Percentiles rank a stretch among this genome's conserved stretches.
These are phyloP conservation scores for Zonitis immaculata DNA, from an alignment of 2,888 invertebrate genomes.

Conservation along the genomic window DNA sequence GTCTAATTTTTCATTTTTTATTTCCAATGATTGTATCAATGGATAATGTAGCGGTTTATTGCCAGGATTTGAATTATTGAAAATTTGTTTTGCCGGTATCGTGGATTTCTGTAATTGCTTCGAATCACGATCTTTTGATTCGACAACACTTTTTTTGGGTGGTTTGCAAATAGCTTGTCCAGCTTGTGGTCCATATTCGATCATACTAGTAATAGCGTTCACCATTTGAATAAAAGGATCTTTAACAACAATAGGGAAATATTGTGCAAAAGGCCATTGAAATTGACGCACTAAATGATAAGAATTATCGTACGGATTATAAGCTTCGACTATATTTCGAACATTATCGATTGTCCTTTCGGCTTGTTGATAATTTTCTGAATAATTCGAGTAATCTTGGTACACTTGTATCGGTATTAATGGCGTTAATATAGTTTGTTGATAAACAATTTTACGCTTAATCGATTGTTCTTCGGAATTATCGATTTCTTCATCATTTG, in stretches of 20 bases:
- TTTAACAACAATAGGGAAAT: constrained; percentile 56
- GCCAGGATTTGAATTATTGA: constrained; percentile 1
- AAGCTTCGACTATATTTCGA: not conserved
- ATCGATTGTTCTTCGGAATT: constrained; percentile 39
- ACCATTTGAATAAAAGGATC: constrained; percentile 55
- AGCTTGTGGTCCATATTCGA: constrained; percentile 57
- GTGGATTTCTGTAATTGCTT: constrained; percentile 2
- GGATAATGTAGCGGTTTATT: not conserved
- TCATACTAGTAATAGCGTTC: constrained; percentile 53
- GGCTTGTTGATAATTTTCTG: constrained; percentile 7
- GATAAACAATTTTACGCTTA: constrained; percentile 44
- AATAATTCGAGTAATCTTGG: not conserved
- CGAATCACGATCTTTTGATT: constrained; percentile 4
- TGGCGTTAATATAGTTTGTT: constrained; percentile 39
- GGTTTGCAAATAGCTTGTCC: constrained; percentile 44
- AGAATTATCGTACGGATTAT: not conserved
- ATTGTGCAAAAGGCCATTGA: constrained; percentile 53
- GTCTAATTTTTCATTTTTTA: constrained; percentile 2
- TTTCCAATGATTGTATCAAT: constrained; percentile 4
- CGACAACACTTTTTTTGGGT: constrained; percentile 14
- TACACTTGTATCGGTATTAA: constrained; percentile 15
- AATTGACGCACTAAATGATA: too few species aligned
- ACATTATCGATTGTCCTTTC: constrained; percentile 4
- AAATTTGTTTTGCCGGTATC: not conserved
- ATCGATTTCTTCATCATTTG: too few species aligned